Conservation (phyloP, 2,888 invertebrate species). For the Drosophila neutralis region DNA sequence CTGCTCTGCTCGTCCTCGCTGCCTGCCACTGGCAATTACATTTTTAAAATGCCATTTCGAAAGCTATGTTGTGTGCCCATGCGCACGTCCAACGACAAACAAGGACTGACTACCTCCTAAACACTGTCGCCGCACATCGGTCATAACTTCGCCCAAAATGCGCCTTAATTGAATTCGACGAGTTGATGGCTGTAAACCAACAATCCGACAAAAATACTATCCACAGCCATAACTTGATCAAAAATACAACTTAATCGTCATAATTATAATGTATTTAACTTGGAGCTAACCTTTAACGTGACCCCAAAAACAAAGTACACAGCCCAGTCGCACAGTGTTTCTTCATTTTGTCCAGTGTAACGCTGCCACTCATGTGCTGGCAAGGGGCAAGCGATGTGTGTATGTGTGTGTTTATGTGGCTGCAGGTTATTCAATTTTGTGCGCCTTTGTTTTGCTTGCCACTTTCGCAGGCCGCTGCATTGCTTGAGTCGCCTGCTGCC, state of each 20-base stretch:
- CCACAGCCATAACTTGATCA: too few species aligned
- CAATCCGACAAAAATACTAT: not conserved
- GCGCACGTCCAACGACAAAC: conserved; percentile 53
- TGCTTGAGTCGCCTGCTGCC: conserved; percentile 34
- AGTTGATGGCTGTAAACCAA: not conserved
- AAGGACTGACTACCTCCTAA: not conserved
- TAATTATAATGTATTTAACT: not conserved
- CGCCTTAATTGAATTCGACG: not conserved
- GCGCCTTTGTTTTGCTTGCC: conserved; percentile 67
- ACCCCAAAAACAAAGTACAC: not conserved
- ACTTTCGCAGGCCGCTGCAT: conserved; percentile 51
- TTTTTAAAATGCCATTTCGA: conserved; percentile 72
- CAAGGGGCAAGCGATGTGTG: conserved; percentile 8
- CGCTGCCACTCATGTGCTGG: conserved; percentile 27
- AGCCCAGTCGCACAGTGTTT: not conserved
- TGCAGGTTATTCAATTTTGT: conserved; percentile 28
- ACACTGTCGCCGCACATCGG: conserved; percentile 24
- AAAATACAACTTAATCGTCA: not conserved
- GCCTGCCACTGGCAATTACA: conserved; percentile 62
- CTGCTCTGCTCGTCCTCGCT: conserved; percentile 2
- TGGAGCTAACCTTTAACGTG: not conserved
- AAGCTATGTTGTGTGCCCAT: conserved; percentile 56
- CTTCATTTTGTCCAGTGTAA: not conserved
- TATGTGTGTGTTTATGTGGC: not conserved
- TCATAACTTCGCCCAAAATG: conserved; percentile 37